Evolutionary conservation across 1,140 invertebrate species (phyloP), one percentile per base, ranked within the genome.

Genomic region (Homalodisca vitripennis): DNA sequence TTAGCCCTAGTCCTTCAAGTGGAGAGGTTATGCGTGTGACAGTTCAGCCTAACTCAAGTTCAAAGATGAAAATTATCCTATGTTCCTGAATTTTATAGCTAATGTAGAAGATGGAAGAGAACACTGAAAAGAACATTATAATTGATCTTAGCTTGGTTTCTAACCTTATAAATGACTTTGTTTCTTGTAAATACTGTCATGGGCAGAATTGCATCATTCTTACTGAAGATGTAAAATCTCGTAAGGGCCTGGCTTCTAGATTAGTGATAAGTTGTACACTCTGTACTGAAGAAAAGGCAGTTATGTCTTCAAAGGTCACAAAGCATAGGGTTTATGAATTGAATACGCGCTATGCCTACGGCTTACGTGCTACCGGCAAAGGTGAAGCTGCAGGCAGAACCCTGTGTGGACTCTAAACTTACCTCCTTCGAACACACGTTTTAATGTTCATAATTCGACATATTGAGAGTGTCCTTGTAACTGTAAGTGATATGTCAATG

Each of bases 351-450:
- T 10, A 12, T 14, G 14, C n/a, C n/a, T n/a, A n/a, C n/a, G n/a
- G n/a, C n/a, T n/a, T n/a, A n/a, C n/a, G n/a, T n/a, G n/a, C n/a
- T 60, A 41, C 60, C 14, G 66, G 53, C 3, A 68, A 60, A 60
- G 66, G 66, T 17, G 22, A 63, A 60, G 27, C 51, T 6, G 47
- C 66, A 3, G 48, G 48, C 6, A 3, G 48, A 26, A 30, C 32
- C 51, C 66, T 68, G 2, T 68, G 66, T 31, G 66, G 22, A 17
- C 3, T 68, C 3, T 68, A 48, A 60, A 68, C 32, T 41, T 68
- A 17, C 48, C 48, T 63, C 22, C 22, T n/a, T 46, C 26, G 3
- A 24, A 41, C 29, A 30, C 12, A 6, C 26, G 32, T 17, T 68
- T 63, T 60, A 12, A 3, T 10, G 24, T 3, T 3, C 48, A 57